phyloP scores from a whole-genome alignment of 2,797 vertebrate species.

The Pangasius mekongensis region DNA sequence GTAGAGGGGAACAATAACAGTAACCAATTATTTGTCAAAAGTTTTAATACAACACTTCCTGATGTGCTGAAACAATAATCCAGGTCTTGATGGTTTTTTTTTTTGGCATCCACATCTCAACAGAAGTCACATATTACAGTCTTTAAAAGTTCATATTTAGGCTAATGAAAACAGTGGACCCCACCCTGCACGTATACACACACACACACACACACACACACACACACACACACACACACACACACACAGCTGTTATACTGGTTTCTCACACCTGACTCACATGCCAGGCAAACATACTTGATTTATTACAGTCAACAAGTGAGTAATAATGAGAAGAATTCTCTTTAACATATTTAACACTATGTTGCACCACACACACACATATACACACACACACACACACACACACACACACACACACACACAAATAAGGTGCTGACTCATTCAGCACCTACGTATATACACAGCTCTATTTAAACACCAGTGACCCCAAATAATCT shows the following conservation, averaged over 20 bases:
- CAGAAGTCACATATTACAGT: neutral
- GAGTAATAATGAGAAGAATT: constrained; percentile 15
- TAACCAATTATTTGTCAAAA: neutral
- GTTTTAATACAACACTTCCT: neutral
- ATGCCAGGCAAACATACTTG: neutral
- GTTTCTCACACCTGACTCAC: constrained; percentile 25
- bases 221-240: constrained; percentile 3
- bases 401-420: too few species aligned
- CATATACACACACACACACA: neutral
- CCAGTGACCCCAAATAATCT: neutral
- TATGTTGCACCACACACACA: neutral
- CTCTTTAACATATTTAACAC: neutral
- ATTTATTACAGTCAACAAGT: constrained; percentile 2
- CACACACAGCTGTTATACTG: neutral
- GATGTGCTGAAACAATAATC: neutral
- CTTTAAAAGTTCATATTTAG: neutral
- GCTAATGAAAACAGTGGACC: neutral
- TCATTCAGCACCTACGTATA: neutral
- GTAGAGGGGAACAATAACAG: neutral
- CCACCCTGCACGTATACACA: constrained; percentile 13
- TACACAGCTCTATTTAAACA: neutral
- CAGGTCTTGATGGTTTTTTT: neutral
- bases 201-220: neutral
- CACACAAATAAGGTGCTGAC: neutral
- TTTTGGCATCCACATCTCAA: neutral